Percentiles rank a stretch among this genome's conserved stretches.
These are phyloP conservation scores for Aplochiton taeniatus DNA, from an alignment of 2,797 vertebrate genomes.

Conservation along the genomic window DNA sequence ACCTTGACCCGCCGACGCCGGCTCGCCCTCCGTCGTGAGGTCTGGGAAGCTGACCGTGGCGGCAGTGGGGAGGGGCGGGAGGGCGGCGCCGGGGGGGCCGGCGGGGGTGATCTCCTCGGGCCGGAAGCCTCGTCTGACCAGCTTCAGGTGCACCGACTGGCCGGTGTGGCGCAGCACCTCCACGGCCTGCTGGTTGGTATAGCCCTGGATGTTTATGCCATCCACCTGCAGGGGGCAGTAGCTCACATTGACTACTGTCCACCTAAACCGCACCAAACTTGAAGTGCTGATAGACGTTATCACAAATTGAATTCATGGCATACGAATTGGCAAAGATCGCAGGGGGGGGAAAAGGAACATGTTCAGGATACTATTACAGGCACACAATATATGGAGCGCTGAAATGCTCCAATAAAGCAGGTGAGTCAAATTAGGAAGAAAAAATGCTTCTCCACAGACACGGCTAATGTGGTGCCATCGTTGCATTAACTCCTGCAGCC, in stretches of 20 bases:
- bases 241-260: not conserved
- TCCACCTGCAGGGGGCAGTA: slow-evolving; percentile 83
- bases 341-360: too few species aligned
- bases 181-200: slow-evolving; percentile 97
- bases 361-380: too few species aligned
- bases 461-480: too few species aligned
- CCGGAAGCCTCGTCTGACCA: slow-evolving; percentile 82
- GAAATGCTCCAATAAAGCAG: too few species aligned
- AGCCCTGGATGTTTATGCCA: slow-evolving; percentile 92
- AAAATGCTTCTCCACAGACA: too few species aligned
- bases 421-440: too few species aligned
- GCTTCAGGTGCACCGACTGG: slow-evolving; percentile 87
- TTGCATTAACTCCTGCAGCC: too few species aligned
- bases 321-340: too few species aligned
- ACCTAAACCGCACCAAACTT: too few species aligned
- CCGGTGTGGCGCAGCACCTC: slow-evolving; percentile 91
- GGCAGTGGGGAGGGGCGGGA: slow-evolving; percentile 38
- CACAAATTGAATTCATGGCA: too few species aligned
- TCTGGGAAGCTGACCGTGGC: slow-evolving; percentile 52
- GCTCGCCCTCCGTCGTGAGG: slow-evolving; percentile 45
- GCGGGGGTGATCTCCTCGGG: slow-evolving; percentile 73
- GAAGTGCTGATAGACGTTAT: not conserved
- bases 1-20: slow-evolving; percentile 56
- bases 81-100: slow-evolving; percentile 19
- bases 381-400: too few species aligned